A percentile compares a stretch with the other conserved stretches of the same genome.
Evolutionary conservation across 2,797 vertebrate species (phyloP).

Genomic region (Enteromius paludinosus): DNA sequence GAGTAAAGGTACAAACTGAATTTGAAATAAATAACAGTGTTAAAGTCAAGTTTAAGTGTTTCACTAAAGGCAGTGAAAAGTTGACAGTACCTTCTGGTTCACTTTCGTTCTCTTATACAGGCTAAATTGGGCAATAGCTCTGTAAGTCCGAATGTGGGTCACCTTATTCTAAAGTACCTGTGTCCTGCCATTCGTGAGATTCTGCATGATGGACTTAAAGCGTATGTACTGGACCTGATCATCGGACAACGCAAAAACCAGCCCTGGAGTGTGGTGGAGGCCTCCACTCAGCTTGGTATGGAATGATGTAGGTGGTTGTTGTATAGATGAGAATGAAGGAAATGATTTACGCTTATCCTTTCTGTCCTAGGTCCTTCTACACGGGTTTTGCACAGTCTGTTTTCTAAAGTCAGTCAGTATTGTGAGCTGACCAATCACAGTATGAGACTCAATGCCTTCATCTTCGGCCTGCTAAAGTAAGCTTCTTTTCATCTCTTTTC

Average conservation of each 20-base stretch:
- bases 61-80: neutral
- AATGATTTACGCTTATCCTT: neutral
- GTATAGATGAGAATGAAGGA: constrained; percentile 37
- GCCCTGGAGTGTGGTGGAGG: constrained; percentile 94
- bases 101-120: constrained; percentile 68
- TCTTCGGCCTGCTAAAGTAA: constrained; percentile 97
- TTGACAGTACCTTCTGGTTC: neutral
- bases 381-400: constrained; percentile 88
- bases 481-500: constrained; percentile 58
- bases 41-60: neutral
- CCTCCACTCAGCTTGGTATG: constrained; percentile 93
- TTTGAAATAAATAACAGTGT: neutral
- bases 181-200: constrained; percentile 91
- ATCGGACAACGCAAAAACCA: constrained; percentile 92
- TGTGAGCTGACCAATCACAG: constrained; percentile 89
- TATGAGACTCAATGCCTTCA: constrained; percentile 95
- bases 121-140: constrained; percentile 97
- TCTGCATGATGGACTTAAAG: constrained; percentile 90
- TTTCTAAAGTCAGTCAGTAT: constrained; percentile 90
- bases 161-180: constrained; percentile 95
- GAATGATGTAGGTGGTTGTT: neutral
- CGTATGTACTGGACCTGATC: constrained; percentile 91
- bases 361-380: constrained; percentile 89
- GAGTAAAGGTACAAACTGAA: constrained; percentile 85
- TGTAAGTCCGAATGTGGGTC: constrained; percentile 95